Conservation (phyloP, 1,140 invertebrate genomes). For the Papilio dardanus region DNA sequence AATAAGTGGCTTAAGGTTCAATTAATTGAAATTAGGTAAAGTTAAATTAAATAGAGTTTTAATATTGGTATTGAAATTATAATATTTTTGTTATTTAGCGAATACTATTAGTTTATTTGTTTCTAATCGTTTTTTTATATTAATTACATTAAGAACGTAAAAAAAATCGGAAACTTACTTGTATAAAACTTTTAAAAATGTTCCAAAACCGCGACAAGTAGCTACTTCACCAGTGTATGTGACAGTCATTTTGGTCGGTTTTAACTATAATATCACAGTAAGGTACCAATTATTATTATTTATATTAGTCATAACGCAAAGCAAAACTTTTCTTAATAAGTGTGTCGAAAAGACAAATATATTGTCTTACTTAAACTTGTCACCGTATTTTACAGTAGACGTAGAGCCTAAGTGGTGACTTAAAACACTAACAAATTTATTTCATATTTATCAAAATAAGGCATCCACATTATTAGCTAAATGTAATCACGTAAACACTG, state of each 20-base stretch:
- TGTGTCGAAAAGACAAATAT: slow-evolving; percentile 5
- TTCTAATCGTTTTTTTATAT: slow-evolving; percentile 56
- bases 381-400: neutral
- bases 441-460: slow-evolving; percentile 18
- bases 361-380: neutral
- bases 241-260: slow-evolving; percentile 88
- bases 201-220: slow-evolving; percentile 92
- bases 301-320: slow-evolving; percentile 25
- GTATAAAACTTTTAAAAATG: slow-evolving; percentile 88
- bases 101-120: no score
- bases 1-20: neutral
- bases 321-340: neutral
- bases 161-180: slow-evolving; percentile 83
- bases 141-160: no score
- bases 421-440: slow-evolving; percentile 8
- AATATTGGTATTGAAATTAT: neutral
- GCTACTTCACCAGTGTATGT: slow-evolving; percentile 95
- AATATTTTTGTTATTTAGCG: neutral
- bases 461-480: neutral
- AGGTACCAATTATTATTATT: slow-evolving; percentile 16
- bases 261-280: slow-evolving; percentile 55
- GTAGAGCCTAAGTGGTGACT: neutral
- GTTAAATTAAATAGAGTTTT: neutral
- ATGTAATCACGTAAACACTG: slow-evolving; percentile 19
- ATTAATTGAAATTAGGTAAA: neutral